A percentile compares a stretch with the other conserved stretches of the same genome.
phyloP scores from a whole-genome alignment of 2,888 invertebrate species.

The Leucoma salicis region DNA sequence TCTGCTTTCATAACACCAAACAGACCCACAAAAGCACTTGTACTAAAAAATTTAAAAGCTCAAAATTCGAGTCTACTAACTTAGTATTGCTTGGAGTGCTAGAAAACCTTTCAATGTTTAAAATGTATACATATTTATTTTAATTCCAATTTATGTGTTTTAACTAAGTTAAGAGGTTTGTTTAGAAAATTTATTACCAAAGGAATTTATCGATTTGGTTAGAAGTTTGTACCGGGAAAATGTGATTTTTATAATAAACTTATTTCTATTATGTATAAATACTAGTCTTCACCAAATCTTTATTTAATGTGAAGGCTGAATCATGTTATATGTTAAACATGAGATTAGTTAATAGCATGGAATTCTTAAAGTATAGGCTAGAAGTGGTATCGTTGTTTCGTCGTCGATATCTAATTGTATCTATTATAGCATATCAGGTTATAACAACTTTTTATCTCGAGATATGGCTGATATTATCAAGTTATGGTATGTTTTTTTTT shows the following conservation, averaged over 20 bases:
- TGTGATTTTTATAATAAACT: conserved; percentile 31
- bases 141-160: neutral
- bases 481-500: too few species aligned
- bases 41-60: too few species aligned
- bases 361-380: too few species aligned
- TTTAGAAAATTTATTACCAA: conserved; percentile 26
- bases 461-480: too few species aligned
- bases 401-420: too few species aligned
- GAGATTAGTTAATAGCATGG: conserved; percentile 24
- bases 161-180: neutral
- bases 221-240: conserved; percentile 19
- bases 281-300: conserved; percentile 52
- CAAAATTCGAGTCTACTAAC: too few species aligned
- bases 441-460: too few species aligned
- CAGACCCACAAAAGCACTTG: too few species aligned
- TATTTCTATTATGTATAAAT: conserved; percentile 13
- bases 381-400: too few species aligned
- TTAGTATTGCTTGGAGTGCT: too few species aligned
- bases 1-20: too few species aligned
- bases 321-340: conserved; percentile 22
- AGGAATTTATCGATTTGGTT: conserved; percentile 24
- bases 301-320: conserved; percentile 44
- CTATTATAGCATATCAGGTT: too few species aligned
- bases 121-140: conserved; percentile 5
- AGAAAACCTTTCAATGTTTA: conserved; percentile 1